phyloP scores from a whole-genome alignment of 2,888 invertebrate species.

The Synanthedon vespiformis region DNA sequence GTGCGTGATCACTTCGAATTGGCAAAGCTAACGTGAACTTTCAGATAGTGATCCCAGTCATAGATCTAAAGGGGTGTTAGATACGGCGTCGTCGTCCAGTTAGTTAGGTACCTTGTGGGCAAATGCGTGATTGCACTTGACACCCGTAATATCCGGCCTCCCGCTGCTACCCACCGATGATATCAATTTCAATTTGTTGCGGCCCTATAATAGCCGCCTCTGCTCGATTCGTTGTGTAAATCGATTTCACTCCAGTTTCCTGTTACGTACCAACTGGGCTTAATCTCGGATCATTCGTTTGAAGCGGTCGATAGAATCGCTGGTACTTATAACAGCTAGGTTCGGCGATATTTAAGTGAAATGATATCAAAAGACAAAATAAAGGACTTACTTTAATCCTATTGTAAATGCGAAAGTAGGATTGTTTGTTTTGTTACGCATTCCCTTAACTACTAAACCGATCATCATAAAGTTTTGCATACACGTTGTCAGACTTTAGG shows the following conservation, averaged over 20 bases:
- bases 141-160: conserved; percentile 65
- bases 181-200: conserved; percentile 70
- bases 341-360: not conserved
- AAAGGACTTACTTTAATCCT: no score
- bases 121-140: conserved; percentile 64
- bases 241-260: conserved; percentile 64
- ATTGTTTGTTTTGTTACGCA: no score
- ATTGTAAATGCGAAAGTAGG: no score
- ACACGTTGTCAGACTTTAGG: no score
- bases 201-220: conserved; percentile 56
- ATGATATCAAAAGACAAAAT: not conserved
- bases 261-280: conserved; percentile 55
- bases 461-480: no score
- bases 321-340: conserved; percentile 25
- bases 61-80: conserved; percentile 33
- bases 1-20: not conserved
- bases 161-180: conserved; percentile 56
- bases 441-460: no score
- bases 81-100: conserved; percentile 11
- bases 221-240: conserved; percentile 56
- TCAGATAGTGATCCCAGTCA: not conserved
- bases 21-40: not conserved
- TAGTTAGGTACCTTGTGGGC: conserved; percentile 16
- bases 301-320: conserved; percentile 39
- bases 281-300: conserved; percentile 53